Conservation (phyloP, 2,797 vertebrate species). For the Salmo trutta region DNA sequence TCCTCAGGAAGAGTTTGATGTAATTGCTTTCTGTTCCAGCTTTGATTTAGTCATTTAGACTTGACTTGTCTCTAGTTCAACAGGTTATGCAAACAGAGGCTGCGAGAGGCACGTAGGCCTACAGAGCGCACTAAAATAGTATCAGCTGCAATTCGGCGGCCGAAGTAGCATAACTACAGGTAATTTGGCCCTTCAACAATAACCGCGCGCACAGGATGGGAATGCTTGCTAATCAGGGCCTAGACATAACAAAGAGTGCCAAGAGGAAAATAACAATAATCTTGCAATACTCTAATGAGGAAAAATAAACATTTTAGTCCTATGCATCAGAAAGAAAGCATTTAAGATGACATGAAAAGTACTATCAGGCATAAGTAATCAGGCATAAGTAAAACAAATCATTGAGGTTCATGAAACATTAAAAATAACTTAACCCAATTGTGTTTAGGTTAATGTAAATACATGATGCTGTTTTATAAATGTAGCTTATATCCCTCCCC, state of each 20-base stretch:
- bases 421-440: neutral
- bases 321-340: conserved; percentile 5
- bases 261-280: conserved; percentile 29
- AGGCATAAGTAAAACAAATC: neutral
- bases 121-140: neutral
- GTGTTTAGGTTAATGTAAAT: neutral
- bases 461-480: neutral
- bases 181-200: conserved; percentile 11
- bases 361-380: neutral
- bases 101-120: neutral
- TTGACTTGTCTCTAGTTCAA: conserved; percentile 10
- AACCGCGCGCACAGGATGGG: neutral
- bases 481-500: neutral
- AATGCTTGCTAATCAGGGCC: conserved; percentile 21
- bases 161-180: conserved; percentile 19
- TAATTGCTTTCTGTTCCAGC: conserved; percentile 23
- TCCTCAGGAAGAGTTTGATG: conserved; percentile 27
- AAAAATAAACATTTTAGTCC: conserved; percentile 25
- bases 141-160: conserved; percentile 9
- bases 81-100: conserved; percentile 28
- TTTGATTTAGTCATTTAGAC: conserved; percentile 18
- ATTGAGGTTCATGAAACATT: neutral
- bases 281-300: conserved; percentile 3
- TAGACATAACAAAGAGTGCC: conserved; percentile 18
- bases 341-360: neutral